Evolutionary conservation across 2,888 invertebrate species (phyloP), one percentile per base, ranked within the genome.

Genomic region (Athalia cordata): DNA sequence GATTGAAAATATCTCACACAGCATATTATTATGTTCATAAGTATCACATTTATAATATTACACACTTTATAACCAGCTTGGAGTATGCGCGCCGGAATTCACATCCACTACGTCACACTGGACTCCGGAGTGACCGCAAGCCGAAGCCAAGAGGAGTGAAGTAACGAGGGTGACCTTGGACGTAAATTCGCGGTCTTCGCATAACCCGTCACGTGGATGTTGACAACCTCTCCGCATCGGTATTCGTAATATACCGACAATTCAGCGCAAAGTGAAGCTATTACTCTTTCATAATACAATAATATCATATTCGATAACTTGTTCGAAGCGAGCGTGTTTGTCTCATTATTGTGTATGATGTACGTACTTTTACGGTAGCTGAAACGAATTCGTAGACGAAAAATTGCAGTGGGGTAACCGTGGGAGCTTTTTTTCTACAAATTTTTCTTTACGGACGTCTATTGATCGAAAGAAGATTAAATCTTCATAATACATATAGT

Each of bases 121-220:
- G 68, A 72, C 64, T 74, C 55, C 43, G 61, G 77, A 43, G 47
- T 72, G 61, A 57, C 47, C 50, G 62, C 64, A 64, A 62, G 49
- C 47, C 49, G 74, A 70, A 57, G 61, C 55, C 52, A 77, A 49
- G 77, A 65, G 9, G 70, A 77, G 43, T 65, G 74, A 68, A 66
- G 52, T 75, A 75, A 77, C 62, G 78, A 75, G 80, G 57, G 78
- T 78, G 84, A 84, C 83, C 84, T 84, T 83, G 83, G 76, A 45
- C 72, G 80, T 80, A 81, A 84, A 82, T 83, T 83, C 84, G 83
- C 82, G 81, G 80, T 81, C 80, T 79, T 78, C 67, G 70, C 47
- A 62, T 75, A 9, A 43, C 76, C 77, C 77, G 78, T 79, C 79
- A 82, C 80, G 81, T 81, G 77, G 80, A 79, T 80, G 83, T 82